A percentile compares a stretch with the other conserved stretches of the same genome.
Conservation (phyloP, 2,797 vertebrate species). For the Labeo calbasu region DNA sequence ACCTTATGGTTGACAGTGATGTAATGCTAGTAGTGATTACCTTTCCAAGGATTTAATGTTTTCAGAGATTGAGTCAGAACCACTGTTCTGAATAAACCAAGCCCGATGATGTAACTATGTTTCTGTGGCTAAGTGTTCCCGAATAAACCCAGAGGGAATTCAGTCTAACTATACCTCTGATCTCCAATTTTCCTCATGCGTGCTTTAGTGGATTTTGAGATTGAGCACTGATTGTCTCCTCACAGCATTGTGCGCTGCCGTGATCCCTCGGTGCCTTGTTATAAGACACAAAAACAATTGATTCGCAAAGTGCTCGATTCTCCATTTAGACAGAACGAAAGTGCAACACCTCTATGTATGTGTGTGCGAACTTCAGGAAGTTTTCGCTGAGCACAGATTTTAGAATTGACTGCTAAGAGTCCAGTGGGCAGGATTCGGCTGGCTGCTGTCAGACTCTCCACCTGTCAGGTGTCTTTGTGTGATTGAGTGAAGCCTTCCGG, state of each 20-base stretch:
- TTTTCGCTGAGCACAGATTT: background rate
- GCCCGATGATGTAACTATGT: background rate
- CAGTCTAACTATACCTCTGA: constrained; percentile 1
- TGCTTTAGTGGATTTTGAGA: constrained; percentile 5
- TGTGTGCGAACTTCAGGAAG: background rate
- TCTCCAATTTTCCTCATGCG: constrained; percentile 28
- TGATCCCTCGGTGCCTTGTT: constrained; percentile 22
- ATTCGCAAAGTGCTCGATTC: background rate
- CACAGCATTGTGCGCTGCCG: background rate
- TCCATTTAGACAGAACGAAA: constrained; percentile 6
- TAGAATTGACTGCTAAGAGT: constrained; percentile 18
- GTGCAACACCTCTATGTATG: background rate
- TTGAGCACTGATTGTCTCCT: constrained; percentile 15
- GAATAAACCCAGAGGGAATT: constrained; percentile 33
- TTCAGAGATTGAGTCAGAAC: background rate
- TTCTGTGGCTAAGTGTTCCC: constrained; percentile 2
- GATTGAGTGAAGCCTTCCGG: constrained; percentile 25
- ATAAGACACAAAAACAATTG: constrained; percentile 5
- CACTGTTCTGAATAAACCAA: background rate
- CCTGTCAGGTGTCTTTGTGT: constrained; percentile 19
- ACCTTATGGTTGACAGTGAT: background rate
- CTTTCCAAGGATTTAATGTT: background rate
- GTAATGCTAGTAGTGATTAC: background rate
- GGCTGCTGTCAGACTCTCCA: constrained; percentile 31
- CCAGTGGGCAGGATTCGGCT: constrained; percentile 37